Base-by-base conservation (phyloP, 2,113 vertebrate genomes). In the Amazona vittata region DNA sequence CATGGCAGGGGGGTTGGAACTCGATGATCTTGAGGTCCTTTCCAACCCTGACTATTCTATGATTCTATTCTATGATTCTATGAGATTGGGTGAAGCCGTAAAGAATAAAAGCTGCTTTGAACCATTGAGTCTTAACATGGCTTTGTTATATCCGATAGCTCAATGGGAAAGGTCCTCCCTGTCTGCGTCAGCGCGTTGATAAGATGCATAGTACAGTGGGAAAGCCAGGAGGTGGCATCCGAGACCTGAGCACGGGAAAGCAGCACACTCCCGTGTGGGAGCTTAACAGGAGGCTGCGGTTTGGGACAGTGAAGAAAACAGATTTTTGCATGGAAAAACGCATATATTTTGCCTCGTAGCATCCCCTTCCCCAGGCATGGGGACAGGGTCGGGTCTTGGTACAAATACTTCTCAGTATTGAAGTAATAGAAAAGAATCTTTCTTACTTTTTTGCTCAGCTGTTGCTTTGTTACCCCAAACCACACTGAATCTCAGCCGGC, bases 151-250 rank as follows among this genome's bases (percentile, higher is more conserved):
- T 6, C 73, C 43, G 33, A 4, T 0, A 3, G 20, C 0, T 14
- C 0, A 21, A 24, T 4, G 80, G 33, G 44, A 24, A 65, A 25
- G 3, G 63, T 5, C 11, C 52, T 75, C 17, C 29, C 0, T 0
- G 4, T 7, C 26, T 12, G 50, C 2, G 49, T 5, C 52, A 16
- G 70, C 2, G 0, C 1, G 2, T 18, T 22, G 13, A 6, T 0
- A 1, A 18, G 50, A 4, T 1, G 52, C 19, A 52, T 68, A 86
- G 63, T 86, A 44, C 15, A 29, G 55, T 4, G 26, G 49, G 15
- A 74, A 29, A 89, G 52, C 94, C 94, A 82, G 95, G 77, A 96
- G 95, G 73, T 95, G 96, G 96, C 96, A 95, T 14, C 86, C 76
- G 14, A 95, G 93, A 67, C 89, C 86, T 5, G 68, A 75, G 93